phyloP scores from a whole-genome alignment of 2,797 vertebrate genomes.

The Tamandua tetradactyla region DNA sequence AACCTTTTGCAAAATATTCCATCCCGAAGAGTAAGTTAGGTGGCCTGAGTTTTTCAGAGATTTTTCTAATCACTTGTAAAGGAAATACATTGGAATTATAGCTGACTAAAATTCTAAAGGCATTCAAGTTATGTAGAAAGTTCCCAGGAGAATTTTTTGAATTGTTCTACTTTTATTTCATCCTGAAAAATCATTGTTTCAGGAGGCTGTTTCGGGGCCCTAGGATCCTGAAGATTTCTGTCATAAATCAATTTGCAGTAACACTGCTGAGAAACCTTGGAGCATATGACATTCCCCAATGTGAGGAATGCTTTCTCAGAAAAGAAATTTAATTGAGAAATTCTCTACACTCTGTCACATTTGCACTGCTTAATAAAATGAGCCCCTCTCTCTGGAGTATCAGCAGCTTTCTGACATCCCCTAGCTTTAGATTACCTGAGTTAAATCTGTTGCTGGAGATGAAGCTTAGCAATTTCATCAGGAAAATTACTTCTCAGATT shows the following conservation, averaged over 20 bases:
- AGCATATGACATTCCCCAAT: slow-evolving; percentile 2
- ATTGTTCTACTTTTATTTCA: slow-evolving; percentile 62
- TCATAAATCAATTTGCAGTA: slow-evolving; percentile 69
- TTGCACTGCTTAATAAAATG: slow-evolving; percentile 30
- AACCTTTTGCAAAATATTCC: neutral
- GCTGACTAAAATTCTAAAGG: neutral
- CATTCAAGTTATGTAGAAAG: neutral
- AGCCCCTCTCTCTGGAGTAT: slow-evolving; percentile 34
- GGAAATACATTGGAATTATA: slow-evolving; percentile 46
- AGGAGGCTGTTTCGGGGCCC: slow-evolving; percentile 5
- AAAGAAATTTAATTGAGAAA: slow-evolving; percentile 73
- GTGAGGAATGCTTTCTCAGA: slow-evolving; percentile 15
- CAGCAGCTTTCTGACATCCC: neutral
- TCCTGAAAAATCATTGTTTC: slow-evolving; percentile 50
- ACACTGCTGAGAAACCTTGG: slow-evolving; percentile 46
- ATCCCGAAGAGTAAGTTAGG: neutral
- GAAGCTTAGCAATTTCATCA: slow-evolving; percentile 56
- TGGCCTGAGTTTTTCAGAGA: neutral
- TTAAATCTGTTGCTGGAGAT: slow-evolving; percentile 46
- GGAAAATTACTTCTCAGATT: slow-evolving; percentile 55
- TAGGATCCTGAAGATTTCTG: slow-evolving; percentile 59
- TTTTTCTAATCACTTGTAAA: slow-evolving; percentile 28
- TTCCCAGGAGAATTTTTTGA: slow-evolving; percentile 47
- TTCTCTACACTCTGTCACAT: neutral
- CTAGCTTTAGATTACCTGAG: slow-evolving; percentile 38